A percentile compares a stretch with the other conserved stretches of the same genome.
These are phyloP conservation scores for Macrophya alboannulata DNA, from an alignment of 2,888 invertebrate genomes.

Conservation along the genomic window DNA sequence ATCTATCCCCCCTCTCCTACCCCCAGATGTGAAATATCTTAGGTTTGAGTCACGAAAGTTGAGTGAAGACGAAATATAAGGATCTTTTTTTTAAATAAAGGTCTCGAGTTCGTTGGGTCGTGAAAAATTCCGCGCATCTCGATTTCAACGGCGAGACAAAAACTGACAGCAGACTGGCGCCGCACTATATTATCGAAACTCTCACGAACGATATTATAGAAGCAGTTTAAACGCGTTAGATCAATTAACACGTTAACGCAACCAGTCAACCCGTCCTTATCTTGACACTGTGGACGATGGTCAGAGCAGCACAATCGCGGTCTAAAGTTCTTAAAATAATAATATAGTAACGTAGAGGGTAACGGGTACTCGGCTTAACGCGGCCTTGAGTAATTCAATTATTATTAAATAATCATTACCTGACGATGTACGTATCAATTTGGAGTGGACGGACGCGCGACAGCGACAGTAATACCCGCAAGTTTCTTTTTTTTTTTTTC, in stretches of 20 bases:
- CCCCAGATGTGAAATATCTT: neutral
- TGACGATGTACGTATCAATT: constrained; percentile 49
- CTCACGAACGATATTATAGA: constrained; percentile 61
- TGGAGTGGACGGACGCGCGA: constrained; percentile 45
- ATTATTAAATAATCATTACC: constrained; percentile 53
- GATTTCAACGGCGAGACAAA: constrained; percentile 62
- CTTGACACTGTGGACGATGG: constrained; percentile 64
- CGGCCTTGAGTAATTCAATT: constrained; percentile 56
- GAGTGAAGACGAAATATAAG: neutral
- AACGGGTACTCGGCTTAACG: neutral
- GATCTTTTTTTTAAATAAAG: neutral
- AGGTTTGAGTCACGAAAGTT: neutral
- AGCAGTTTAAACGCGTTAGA: constrained; percentile 67
- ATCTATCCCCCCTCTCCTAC: neutral
- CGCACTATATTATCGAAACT: constrained; percentile 66
- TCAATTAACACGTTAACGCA: constrained; percentile 70
- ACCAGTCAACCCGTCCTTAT: constrained; percentile 66
- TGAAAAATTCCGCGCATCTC: constrained; percentile 52
- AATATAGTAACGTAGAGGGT: constrained; percentile 25
- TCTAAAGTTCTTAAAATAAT: constrained; percentile 43
- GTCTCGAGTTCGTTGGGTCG: constrained; percentile 38
- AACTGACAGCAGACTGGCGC: constrained; percentile 67
- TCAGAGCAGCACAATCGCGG: constrained; percentile 42
- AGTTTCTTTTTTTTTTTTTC: neutral
- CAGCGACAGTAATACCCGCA: neutral